Base-by-base conservation (phyloP, 2,113 vertebrate genomes). In the Brienomyrus longianalis region DNA sequence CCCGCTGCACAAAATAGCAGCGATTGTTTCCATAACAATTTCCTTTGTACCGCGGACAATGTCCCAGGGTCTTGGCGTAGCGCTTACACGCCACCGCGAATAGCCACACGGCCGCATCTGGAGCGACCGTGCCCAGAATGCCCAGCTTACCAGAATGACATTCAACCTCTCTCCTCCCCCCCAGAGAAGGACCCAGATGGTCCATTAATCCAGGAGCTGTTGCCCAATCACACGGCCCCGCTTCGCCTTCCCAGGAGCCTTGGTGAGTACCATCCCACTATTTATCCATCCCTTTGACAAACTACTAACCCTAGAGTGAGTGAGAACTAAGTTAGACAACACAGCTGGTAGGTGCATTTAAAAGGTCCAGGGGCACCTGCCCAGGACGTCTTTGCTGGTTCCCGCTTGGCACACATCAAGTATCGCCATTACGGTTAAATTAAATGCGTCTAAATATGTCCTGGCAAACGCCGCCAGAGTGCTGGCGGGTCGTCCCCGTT, bases 41-140 rank as follows among this genome's bases (percentile, higher is more conserved):
- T 95, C 92, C 94, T 95, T 91, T 94, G 91, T 93, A 86, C 88
- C 0, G 31, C 86, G 91, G 95, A 95, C 94, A 94, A 95, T 94
- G 94, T 54, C 83, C 31, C 35, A 9, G 11, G 89, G 62, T n/a
- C 86, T 83, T 23, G 39, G 51, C 91, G 86, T 89, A 77, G 23
- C 50, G 87, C 88, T 92, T 13, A 88, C 93, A 91, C 50, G 21
- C 21, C n/a, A 39, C 39, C 5, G 35, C 52, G 70, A 10, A 11
- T 86, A 86, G 86, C 90, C 21, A 17, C 48, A 89, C 48, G 3
- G 9, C n/a, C 4, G n/a, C n/a, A 92, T 51, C 80, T 54, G 86
- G 88, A 86, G 56, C 3, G 48, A 9, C 54, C 9, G 62, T n/a
- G 85, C 54, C n/a, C 17, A 52, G 19, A 83, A n/a, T 45, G 59